Conservation (phyloP, 2,888 invertebrate genomes). For the Rotaria magnacalcarata region DNA sequence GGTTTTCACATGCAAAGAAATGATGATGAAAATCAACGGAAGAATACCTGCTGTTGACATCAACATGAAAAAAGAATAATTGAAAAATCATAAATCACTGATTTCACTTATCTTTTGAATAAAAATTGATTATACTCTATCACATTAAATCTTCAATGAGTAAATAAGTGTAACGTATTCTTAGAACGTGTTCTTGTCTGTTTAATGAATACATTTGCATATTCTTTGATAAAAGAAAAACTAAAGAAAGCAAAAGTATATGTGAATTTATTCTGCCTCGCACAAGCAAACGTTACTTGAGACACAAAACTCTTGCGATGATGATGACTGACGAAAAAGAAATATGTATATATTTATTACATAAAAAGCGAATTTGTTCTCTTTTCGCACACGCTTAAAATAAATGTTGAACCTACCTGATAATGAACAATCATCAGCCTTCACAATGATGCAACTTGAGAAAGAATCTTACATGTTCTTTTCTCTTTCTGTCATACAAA, state of each 20-base stretch:
- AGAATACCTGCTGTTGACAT: neutral
- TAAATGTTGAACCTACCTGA: neutral
- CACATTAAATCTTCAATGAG: neutral
- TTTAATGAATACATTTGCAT: neutral
- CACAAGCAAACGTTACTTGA: neutral
- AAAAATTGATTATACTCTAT: no score
- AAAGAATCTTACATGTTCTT: conserved; percentile 4
- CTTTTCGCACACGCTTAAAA: neutral
- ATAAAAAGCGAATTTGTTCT: neutral
- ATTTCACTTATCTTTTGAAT: no score
- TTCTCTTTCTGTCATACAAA: neutral
- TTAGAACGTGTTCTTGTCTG: neutral
- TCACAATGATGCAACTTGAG: neutral
- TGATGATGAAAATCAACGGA: conserved; percentile 1
- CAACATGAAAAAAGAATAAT: neutral
- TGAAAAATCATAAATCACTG: neutral
- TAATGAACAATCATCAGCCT: conserved; percentile 13
- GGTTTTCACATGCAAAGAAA: neutral
- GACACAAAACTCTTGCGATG: neutral
- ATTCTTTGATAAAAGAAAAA: neutral
- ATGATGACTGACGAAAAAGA: neutral
- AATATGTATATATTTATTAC: neutral
- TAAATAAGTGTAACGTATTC: neutral
- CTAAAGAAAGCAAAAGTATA: neutral
- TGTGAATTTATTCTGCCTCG: neutral